Conservation (phyloP, 2,113 vertebrate species). For the Gallinago paraguaiae region DNA sequence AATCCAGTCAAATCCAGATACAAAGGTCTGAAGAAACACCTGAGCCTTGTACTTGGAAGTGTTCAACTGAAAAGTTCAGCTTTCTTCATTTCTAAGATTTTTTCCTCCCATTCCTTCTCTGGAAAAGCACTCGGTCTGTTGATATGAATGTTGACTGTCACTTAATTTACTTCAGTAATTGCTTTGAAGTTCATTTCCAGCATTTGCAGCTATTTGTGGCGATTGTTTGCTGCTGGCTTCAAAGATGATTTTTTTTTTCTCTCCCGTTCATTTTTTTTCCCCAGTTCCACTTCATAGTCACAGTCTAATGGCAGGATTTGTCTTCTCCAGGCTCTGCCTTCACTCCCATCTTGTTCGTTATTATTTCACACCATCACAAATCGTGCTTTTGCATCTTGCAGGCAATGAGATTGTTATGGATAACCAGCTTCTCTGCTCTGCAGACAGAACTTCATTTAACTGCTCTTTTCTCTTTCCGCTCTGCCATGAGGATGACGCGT, state of each 20-base stretch:
- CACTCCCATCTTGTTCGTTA: neutral
- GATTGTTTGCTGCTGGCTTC: neutral
- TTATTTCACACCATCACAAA: conserved; percentile 16
- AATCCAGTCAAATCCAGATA: neutral
- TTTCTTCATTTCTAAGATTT: neutral
- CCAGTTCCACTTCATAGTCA: neutral
- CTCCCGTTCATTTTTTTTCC: neutral
- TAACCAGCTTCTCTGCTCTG: conserved; percentile 8
- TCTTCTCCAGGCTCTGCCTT: neutral
- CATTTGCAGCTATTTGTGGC: neutral
- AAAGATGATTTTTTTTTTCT: neutral
- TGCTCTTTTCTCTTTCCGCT: conserved; percentile 25
- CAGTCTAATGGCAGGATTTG: conserved; percentile 1
- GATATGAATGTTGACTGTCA: neutral
- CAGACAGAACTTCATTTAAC: conserved; percentile 12
- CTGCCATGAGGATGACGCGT: neutral
- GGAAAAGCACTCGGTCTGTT: neutral
- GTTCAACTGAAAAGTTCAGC: neutral
- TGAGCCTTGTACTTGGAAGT: neutral
- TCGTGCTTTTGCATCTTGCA: neutral
- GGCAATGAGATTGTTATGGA: neutral
- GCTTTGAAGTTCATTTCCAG: neutral
- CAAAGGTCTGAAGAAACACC: neutral
- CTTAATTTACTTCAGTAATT: conserved; percentile 46
- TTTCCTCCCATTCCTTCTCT: neutral